Evolutionary conservation across 2,888 invertebrate genomes (phyloP), one percentile per base, ranked within the genome.

Genomic region (Spodoptera exigua): DNA sequence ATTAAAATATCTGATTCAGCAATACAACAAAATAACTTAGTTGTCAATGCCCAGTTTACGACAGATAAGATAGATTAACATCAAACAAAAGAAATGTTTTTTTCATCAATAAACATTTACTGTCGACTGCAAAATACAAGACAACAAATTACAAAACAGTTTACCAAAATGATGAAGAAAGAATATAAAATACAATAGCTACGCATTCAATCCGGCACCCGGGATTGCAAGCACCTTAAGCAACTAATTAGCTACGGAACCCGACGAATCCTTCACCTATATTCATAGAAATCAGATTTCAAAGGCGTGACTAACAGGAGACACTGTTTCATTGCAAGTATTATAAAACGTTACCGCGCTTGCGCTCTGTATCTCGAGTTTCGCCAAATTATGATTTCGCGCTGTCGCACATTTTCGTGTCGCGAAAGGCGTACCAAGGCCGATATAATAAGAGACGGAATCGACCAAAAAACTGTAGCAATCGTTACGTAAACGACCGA

Each of bases 321-420:
- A 71, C 52, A 73, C 52, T 45, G 59, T 63, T 70, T 67, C 73
- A 61, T 78, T 78, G 61, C 53, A 16, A 51, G 21, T 68, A 57
- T 70, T 78, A 76, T 68, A 72, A 70, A 83, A 82, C 79, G 74
- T 84, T 82, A 82, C 77, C 58, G 67, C 54, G 66, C 65, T 74
- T 72, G 64, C 64, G 61, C 63, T 75, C 75, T 76, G 82, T 81
- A 83, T 82, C 74, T 64, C 46, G 43, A 70, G 79, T 89, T 88
- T 89, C 88, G 85, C 84, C 84, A 87, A 90, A 86, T 85, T 86
- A 86, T 85, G 45, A 70, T 75, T 88, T 85, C 86, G 87, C 82
- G 74, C 79, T 55, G 76, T 80, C 83, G 83, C 75, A 80, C 76
- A 84, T 80, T 86, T 86, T 87, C 80, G 81, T 86, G 83, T 82